Evolutionary conservation across 1,140 invertebrate genomes (phyloP), one percentile per base, ranked within the genome.

Genomic region (Orussus abietinus): DNA sequence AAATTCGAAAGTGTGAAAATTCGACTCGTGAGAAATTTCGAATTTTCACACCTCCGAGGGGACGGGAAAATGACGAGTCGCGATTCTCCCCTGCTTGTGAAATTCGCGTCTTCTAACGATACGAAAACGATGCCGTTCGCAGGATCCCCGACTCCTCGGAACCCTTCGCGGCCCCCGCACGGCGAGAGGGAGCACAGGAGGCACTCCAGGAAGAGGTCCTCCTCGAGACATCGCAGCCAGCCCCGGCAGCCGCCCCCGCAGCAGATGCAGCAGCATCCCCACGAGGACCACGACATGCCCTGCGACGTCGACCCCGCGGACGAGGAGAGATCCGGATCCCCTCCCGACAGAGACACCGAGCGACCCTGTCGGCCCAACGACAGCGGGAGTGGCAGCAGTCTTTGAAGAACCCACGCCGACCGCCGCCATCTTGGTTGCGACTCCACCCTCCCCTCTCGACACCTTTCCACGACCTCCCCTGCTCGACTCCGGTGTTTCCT

Each of bases 211-310:
- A 47, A 25, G 32, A 32, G 45, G 25, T 47, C 45, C 9, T 26
- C 37, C 9, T 40, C 38, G 19, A 41, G 45, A 32, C 14, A 39
- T 31, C 31, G 45, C 22, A 47, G 45, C 21, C 26, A 47, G 12
- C 26, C 31, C 18, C 30, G 38, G 12, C 34, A 10, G 31, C 38
- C 20, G 13, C 25, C 18, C 10, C 38, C n/a, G 36, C 22, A 9
- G 10, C 11, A 45, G 34, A 7, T n/a, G n/a, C 37, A 19, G 35
- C 38, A 35, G 12, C 29, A 37, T 30, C 32, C 14, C 39, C 30
- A 43, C 38, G 38, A 45, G 30, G 47, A 48, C 4, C 30, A 35
- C 11, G 49, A 47, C 14, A 31, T 45, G 10, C 37, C 45, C 22
- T 34, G 38, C 5, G 49, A 44, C 11, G 43, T 38, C 12, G 34